A percentile compares a stretch with the other conserved stretches of the same genome.
Conservation (phyloP, 2,797 vertebrate species). For the Characodon lateralis region DNA sequence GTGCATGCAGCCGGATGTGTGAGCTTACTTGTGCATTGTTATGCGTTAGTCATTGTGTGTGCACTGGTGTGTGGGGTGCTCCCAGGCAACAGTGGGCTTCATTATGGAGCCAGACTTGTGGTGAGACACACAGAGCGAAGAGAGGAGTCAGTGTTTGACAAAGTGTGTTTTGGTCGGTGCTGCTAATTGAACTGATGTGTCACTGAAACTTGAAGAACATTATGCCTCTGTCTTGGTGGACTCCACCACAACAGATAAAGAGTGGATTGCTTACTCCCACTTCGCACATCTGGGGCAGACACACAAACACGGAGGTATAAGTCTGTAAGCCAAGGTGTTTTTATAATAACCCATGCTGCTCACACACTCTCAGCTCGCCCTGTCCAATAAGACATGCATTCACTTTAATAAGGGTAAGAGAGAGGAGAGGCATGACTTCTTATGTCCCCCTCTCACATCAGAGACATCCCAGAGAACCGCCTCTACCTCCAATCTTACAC, state of each 20-base stretch:
- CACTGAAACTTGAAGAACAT: constrained; percentile 60
- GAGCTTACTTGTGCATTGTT: constrained; percentile 38
- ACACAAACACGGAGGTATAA: constrained; percentile 22
- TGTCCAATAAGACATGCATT: constrained; percentile 56
- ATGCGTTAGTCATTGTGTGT: constrained; percentile 14
- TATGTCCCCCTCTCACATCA: constrained; percentile 64
- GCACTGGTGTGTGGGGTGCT: constrained; percentile 45
- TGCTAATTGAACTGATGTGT: constrained; percentile 79
- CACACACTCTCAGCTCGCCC: constrained; percentile 19
- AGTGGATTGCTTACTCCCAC: constrained; percentile 55
- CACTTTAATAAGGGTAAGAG: constrained; percentile 62
- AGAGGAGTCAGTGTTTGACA: constrained; percentile 57
- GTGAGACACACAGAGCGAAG: constrained; percentile 19
- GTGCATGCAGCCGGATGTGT: constrained; percentile 39
- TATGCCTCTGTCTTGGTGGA: constrained; percentile 53
- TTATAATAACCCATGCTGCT: constrained; percentile 8
- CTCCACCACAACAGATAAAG: constrained; percentile 58
- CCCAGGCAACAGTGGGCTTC: constrained; percentile 59
- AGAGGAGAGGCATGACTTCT: constrained; percentile 49
- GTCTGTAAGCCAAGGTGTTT: constrained; percentile 18
- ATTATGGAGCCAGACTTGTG: constrained; percentile 50
- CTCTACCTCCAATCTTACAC: constrained; percentile 25
- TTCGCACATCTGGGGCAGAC: constrained; percentile 39
- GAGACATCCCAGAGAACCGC: constrained; percentile 46
- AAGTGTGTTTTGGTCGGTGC: constrained; percentile 59